These are phyloP conservation scores for Magallana angulata DNA, from an alignment of 1,140 invertebrate genomes.

Conservation along the genomic window DNA sequence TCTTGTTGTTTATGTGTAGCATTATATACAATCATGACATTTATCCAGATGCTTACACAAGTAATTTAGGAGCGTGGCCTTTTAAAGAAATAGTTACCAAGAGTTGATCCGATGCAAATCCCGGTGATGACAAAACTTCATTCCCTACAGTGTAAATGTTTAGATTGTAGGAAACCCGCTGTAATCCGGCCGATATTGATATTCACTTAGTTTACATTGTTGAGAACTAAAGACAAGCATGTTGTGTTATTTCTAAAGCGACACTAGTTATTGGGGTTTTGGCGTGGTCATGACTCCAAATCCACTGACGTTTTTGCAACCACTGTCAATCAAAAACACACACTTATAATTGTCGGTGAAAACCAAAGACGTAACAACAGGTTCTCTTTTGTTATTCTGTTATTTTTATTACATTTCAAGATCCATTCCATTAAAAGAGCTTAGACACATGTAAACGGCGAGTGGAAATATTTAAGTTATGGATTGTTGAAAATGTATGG, in stretches of 20 bases:
- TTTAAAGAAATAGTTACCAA: slow-evolving; percentile 1
- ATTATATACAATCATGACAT: too few relatives aligned
- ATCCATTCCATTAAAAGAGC: too few relatives aligned
- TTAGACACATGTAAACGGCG: too few relatives aligned
- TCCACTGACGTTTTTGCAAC: not conserved
- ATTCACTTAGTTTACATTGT: not conserved
- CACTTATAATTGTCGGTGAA: too few relatives aligned
- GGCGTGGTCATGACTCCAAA: not conserved
- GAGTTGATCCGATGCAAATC: slow-evolving; percentile 33
- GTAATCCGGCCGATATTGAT: slow-evolving; percentile 4
- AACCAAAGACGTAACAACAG: too few relatives aligned
- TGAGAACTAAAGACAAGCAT: not conserved
- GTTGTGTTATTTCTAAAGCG: not conserved
- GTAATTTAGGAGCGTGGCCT: not conserved
- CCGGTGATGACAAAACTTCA: slow-evolving; percentile 16
- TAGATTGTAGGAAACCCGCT: slow-evolving; percentile 6
- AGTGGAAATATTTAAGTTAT: too few relatives aligned
- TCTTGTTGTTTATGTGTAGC: too few relatives aligned
- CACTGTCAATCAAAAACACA: too few relatives aligned
- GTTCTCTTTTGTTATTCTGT: too few relatives aligned
- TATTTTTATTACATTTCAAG: too few relatives aligned
- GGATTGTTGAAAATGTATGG: too few relatives aligned
- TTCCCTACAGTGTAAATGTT: slow-evolving; percentile 23
- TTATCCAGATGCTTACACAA: too few relatives aligned
- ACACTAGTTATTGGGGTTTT: not conserved